Evolutionary conservation across 2,113 vertebrate species (phyloP), one percentile per base, ranked within the genome.

Genomic region (Phaethon lepturus): DNA sequence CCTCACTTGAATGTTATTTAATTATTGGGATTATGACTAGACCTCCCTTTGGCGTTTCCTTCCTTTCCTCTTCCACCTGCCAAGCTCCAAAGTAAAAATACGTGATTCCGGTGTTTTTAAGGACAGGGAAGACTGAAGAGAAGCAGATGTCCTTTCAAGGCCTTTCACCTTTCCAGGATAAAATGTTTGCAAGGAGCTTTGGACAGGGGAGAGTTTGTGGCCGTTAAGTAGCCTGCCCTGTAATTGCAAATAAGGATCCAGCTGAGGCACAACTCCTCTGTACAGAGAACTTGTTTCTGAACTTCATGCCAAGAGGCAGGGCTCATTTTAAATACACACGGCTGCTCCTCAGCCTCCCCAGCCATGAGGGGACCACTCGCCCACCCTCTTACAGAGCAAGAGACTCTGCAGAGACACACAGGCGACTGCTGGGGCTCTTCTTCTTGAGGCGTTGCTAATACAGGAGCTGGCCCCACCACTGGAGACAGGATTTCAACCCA

Each of bases 101-200:
- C 0, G 0, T 0, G 0, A 42, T 55, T 72, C 23, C 3, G 2
- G n/a, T 42, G 35, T 1, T 69, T 88, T 55, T 69, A 53, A 75
- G n/a, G 33, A 42, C 29, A 66, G 18, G 52, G 24, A 88, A 66
- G 28, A 44, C 19, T 25, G 17, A 79, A 64, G 26, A 63, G 6
- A 63, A 67, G 74, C 5, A 38, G 14, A 11, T 7, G 35, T 6
- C 35, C 17, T 79, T 91, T 59, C 50, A 50, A 87, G 45, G n/a
- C 28, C 25, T 84, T 86, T 25, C 29, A 33, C 6, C 25, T 91
- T 60, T 42, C n/a, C 55, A 33, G 55, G n/a, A n/a, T 5, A 3
- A 63, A 66, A 50, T 13, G 6, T 47, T 22, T 86, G 56, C 18
- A 50, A 71, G 28, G 42, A 74, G 26, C 17, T 88, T 63, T 31